Conservation (phyloP, 2,888 invertebrate genomes). For the Lasius platythorax region DNA sequence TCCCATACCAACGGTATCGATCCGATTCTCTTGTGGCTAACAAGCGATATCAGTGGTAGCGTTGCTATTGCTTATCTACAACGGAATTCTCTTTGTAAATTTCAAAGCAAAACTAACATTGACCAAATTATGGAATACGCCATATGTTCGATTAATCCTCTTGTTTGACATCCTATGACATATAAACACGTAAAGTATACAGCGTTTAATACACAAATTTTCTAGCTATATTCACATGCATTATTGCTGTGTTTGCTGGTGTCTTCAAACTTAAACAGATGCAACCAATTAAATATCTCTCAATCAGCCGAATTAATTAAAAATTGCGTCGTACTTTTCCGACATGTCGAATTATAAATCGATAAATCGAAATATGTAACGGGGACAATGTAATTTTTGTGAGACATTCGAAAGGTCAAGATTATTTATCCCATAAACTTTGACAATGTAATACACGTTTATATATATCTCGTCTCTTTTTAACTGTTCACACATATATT, state of each 20-base stretch:
- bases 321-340: background rate
- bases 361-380: constrained; percentile 4
- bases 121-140: background rate
- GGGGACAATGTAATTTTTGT: background rate
- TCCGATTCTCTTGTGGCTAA: constrained; percentile 9
- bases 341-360: constrained; percentile 7
- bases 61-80: constrained; percentile 19
- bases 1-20: constrained; percentile 37
- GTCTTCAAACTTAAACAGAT: constrained; percentile 18
- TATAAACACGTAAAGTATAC: constrained; percentile 31
- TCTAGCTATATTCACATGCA: constrained; percentile 33
- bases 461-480: background rate
- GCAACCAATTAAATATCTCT: background rate
- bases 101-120: constrained; percentile 34
- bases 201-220: constrained; percentile 35
- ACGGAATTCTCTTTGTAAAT: background rate
- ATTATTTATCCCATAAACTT: constrained; percentile 6
- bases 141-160: constrained; percentile 15
- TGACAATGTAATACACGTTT: background rate
- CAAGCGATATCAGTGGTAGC: constrained; percentile 20
- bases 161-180: constrained; percentile 21
- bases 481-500: constrained; percentile 8
- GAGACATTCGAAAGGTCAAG: background rate
- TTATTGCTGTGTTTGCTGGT: constrained; percentile 35
- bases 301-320: background rate